Percentiles rank a stretch among this genome's conserved stretches.
Evolutionary conservation across 2,113 vertebrate species (phyloP).

Genomic region (Saguinus midas): DNA sequence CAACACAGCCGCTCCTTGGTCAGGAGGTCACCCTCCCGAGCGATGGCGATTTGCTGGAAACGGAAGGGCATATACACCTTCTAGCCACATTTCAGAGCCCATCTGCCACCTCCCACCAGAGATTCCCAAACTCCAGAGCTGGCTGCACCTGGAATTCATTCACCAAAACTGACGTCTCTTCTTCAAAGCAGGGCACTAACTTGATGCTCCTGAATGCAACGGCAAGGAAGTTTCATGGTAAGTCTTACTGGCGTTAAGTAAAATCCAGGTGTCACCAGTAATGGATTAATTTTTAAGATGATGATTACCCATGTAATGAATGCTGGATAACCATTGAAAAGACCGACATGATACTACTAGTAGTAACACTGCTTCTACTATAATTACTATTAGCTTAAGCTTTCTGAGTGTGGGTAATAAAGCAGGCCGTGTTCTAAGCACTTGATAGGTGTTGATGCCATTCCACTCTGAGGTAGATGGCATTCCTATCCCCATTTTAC

Average conservation of each 20-base stretch:
- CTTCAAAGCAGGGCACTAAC: background rate
- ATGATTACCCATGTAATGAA: background rate
- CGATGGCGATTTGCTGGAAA: slow-evolving; percentile 98
- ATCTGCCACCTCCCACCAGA: background rate
- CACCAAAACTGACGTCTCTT: background rate
- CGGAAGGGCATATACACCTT: background rate
- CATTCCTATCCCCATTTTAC: background rate
- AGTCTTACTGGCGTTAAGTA: background rate
- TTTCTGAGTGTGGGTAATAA: background rate
- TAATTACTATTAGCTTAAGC: background rate
- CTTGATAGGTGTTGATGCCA: background rate
- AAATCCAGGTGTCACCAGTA: background rate
- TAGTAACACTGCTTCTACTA: too few relatives aligned
- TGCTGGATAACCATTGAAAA: background rate
- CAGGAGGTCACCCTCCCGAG: slow-evolving; percentile 97
- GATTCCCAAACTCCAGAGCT: background rate
- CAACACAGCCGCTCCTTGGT: slow-evolving; percentile 99
- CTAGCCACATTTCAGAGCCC: background rate
- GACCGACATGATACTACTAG: background rate
- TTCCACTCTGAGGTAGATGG: background rate
- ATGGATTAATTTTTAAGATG: background rate
- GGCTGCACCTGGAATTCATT: background rate
- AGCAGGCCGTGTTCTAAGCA: background rate
- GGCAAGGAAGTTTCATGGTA: background rate
- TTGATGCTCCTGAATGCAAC: background rate